Percentiles rank a stretch among this genome's conserved stretches.
These are phyloP conservation scores for Orthosia incerta DNA, from an alignment of 2,888 invertebrate species.

Conservation along the genomic window DNA sequence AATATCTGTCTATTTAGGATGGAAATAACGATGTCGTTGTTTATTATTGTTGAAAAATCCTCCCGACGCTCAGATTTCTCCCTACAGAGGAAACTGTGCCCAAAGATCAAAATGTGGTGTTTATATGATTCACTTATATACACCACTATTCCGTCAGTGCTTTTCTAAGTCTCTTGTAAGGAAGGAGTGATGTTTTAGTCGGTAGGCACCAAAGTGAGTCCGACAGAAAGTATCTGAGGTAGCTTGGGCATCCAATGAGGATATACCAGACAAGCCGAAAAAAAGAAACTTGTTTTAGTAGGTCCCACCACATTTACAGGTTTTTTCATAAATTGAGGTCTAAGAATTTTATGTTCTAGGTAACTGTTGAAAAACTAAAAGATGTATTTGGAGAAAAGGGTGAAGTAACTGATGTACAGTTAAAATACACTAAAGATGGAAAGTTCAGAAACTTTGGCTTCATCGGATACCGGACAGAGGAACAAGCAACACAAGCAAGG, in stretches of 20 bases:
- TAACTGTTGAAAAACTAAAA: slow-evolving; percentile 94
- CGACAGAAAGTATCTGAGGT: too few relatives aligned
- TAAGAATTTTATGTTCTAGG: slow-evolving; percentile 88
- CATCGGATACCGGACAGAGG: slow-evolving; percentile 96
- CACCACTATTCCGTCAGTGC: not conserved
- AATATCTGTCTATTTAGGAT: not conserved
- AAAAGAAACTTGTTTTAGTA: not conserved
- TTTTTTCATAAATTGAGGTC: not conserved
- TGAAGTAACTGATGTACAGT: slow-evolving; percentile 97
- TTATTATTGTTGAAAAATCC: not conserved
- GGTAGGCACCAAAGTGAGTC: too few relatives aligned
- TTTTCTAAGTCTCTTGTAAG: not conserved
- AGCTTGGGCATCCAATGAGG: too few relatives aligned
- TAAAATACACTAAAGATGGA: slow-evolving; percentile 98
- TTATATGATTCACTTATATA: not conserved
- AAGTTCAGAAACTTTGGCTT: slow-evolving; percentile 98
- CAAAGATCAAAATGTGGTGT: not conserved
- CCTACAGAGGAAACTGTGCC: not conserved
- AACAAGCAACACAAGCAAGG: slow-evolving; percentile 94
- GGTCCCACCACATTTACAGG: not conserved
- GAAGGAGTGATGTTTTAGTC: too few relatives aligned
- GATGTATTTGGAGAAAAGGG: slow-evolving; percentile 95
- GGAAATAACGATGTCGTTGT: not conserved
- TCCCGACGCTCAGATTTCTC: not conserved
- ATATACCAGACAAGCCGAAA: too few relatives aligned